These are phyloP conservation scores for Chloroclysta siterata DNA, from an alignment of 2,888 invertebrate species.

Conservation along the genomic window DNA sequence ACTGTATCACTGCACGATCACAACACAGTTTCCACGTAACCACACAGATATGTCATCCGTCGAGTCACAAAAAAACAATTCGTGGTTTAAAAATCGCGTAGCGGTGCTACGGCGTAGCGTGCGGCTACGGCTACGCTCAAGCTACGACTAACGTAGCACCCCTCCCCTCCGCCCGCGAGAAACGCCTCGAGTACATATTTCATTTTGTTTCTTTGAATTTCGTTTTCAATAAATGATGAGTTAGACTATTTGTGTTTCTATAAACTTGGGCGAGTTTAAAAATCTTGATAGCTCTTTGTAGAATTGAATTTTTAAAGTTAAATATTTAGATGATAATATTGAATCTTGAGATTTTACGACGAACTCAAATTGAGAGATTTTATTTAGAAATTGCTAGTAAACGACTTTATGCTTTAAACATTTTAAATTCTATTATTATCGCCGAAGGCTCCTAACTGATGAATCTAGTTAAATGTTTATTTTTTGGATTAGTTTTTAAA, in stretches of 20 bases:
- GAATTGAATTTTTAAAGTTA: constrained; percentile 16
- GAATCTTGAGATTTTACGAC: constrained; percentile 8
- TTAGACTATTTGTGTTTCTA: constrained; percentile 26
- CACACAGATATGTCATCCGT: constrained; percentile 37
- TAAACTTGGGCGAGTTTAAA: constrained; percentile 21
- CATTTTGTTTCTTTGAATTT: constrained; percentile 46
- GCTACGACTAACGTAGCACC: constrained; percentile 76
- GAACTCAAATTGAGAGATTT: constrained; percentile 11
- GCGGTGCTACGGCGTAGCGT: constrained; percentile 63
- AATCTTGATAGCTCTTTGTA: constrained; percentile 24
- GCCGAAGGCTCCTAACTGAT: neutral
- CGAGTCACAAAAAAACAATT: constrained; percentile 42
- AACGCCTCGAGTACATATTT: constrained; percentile 48
- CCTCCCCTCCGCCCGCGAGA: constrained; percentile 62
- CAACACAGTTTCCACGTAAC: constrained; percentile 49
- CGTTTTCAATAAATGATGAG: constrained; percentile 31
- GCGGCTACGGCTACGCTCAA: constrained; percentile 72
- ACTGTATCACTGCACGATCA: constrained; percentile 54
- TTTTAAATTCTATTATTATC: neutral
- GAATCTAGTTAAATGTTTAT: neutral
- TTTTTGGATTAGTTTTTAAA: too few relatives aligned
- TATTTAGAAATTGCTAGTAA: neutral
- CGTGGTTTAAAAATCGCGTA: constrained; percentile 33
- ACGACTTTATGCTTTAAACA: neutral
- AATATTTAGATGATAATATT: constrained; percentile 12